Percentiles rank a stretch among this genome's conserved stretches.
These are phyloP conservation scores for Yponomeuta malinellus DNA, from an alignment of 2,888 invertebrate genomes.

Conservation along the genomic window DNA sequence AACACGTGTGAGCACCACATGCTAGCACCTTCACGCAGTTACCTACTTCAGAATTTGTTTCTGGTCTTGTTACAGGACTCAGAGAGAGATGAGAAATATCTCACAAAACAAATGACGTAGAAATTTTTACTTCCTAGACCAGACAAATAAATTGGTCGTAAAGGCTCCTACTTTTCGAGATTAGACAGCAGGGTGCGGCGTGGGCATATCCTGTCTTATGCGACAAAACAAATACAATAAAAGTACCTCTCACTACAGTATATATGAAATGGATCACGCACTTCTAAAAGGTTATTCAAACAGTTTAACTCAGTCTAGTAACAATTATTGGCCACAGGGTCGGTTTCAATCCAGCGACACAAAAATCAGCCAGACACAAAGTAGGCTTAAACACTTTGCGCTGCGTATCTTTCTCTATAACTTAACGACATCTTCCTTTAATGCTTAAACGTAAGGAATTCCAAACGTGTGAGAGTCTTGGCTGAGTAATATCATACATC, in stretches of 20 bases:
- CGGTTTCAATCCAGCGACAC: too few species aligned
- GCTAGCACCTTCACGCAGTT: not conserved
- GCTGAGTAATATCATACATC: too few species aligned
- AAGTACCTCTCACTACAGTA: not conserved
- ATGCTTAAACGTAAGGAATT: too few species aligned
- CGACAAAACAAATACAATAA: not conserved
- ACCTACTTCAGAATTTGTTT: not conserved
- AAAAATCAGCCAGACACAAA: too few species aligned
- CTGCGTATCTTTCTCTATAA: too few species aligned
- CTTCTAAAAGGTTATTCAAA: too few species aligned
- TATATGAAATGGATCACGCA: not conserved
- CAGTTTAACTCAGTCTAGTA: too few species aligned
- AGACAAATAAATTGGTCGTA: not conserved
- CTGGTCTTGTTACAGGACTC: not conserved
- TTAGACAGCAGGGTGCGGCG: not conserved
- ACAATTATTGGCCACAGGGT: too few species aligned
- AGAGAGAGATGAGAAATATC: not conserved
- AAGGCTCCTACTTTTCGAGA: not conserved
- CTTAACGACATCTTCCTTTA: too few species aligned
- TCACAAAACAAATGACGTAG: not conserved
- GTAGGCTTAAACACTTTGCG: too few species aligned
- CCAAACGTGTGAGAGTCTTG: too few species aligned
- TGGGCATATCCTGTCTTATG: not conserved
- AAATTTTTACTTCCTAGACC: not conserved
- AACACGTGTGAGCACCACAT: not conserved